These are phyloP conservation scores for Lepidurus apus DNA, from an alignment of 1,140 invertebrate genomes.

Conservation along the genomic window DNA sequence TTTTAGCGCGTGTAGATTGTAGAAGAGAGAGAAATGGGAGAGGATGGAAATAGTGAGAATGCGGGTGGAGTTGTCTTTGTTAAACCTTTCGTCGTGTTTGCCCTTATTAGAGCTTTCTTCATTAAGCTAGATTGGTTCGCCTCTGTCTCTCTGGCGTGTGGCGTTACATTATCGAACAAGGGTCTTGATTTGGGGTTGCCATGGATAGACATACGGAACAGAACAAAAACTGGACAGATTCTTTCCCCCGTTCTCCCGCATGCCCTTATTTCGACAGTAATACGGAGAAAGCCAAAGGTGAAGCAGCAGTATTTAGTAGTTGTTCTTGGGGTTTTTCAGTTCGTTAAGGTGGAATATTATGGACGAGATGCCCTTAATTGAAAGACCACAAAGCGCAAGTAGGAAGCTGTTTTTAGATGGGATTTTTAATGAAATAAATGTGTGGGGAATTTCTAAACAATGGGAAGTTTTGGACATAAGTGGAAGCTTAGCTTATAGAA, in stretches of 20 bases:
- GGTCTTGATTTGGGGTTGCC: slow-evolving; percentile 9
- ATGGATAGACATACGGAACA: neutral
- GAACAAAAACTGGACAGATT: neutral
- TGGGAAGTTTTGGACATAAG: too few species aligned
- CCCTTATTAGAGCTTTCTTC: slow-evolving; percentile 1
- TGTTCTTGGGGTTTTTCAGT: neutral
- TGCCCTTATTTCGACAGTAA: slow-evolving; percentile 3
- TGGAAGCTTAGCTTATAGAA: too few species aligned
- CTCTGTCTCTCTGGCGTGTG: neutral
- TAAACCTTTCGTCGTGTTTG: neutral
- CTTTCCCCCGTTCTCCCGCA: neutral
- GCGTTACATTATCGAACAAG: slow-evolving; percentile 5
- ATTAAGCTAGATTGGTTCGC: slow-evolving; percentile 1
- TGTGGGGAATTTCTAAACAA: too few species aligned
- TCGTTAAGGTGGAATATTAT: neutral
- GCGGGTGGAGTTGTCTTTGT: neutral
- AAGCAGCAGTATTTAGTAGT: neutral
- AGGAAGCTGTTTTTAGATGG: neutral
- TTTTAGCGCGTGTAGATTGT: too few species aligned
- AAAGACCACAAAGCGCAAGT: slow-evolving; percentile 10
- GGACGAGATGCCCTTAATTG: slow-evolving; percentile 5
- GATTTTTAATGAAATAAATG: neutral
- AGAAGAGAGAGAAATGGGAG: neutral
- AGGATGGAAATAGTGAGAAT: neutral
- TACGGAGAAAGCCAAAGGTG: neutral